These are phyloP conservation scores for Caenorhabditis brenneri DNA, from an alignment of 1,140 invertebrate genomes.

Conservation along the genomic window DNA sequence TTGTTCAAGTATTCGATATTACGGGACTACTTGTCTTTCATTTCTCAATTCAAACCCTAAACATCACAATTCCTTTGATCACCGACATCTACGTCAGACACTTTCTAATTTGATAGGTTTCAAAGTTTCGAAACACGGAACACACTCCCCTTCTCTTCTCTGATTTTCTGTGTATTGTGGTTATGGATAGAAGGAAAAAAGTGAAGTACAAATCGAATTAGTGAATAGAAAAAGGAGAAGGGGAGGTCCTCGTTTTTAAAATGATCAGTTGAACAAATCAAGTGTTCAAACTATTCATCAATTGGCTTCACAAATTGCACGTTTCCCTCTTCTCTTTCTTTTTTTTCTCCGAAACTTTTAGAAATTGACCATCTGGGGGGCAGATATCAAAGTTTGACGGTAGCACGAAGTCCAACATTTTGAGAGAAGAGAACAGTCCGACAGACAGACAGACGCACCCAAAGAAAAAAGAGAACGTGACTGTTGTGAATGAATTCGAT, in stretches of 20 bases:
- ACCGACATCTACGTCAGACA: background rate
- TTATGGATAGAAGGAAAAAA: background rate
- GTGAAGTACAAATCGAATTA: slow-evolving; percentile 19
- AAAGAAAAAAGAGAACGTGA: background rate
- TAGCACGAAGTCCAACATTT: too few species aligned
- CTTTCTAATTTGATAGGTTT: slow-evolving; percentile 1
- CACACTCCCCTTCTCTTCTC: background rate
- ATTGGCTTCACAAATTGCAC: background rate
- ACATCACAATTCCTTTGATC: background rate
- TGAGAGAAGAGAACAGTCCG: background rate
- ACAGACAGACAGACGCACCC: slow-evolving; percentile 23
- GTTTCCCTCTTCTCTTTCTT: too few species aligned
- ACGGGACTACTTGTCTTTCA: background rate
- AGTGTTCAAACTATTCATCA: slow-evolving; percentile 36
- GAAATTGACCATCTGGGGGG: background rate
- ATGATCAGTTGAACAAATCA: slow-evolving; percentile 41
- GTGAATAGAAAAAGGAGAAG: background rate
- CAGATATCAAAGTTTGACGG: background rate
- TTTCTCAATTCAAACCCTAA: slow-evolving; percentile 10
- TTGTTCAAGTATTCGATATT: slow-evolving; percentile 16
- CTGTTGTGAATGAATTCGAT: background rate
- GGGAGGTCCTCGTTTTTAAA: background rate
- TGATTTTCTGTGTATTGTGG: background rate
- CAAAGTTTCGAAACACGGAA: background rate
- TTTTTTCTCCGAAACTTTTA: background rate